A percentile compares a stretch with the other conserved stretches of the same genome.
These are phyloP conservation scores for Motacilla tschutschensis DNA, from an alignment of 2,113 vertebrate genomes.

Conservation along the genomic window DNA sequence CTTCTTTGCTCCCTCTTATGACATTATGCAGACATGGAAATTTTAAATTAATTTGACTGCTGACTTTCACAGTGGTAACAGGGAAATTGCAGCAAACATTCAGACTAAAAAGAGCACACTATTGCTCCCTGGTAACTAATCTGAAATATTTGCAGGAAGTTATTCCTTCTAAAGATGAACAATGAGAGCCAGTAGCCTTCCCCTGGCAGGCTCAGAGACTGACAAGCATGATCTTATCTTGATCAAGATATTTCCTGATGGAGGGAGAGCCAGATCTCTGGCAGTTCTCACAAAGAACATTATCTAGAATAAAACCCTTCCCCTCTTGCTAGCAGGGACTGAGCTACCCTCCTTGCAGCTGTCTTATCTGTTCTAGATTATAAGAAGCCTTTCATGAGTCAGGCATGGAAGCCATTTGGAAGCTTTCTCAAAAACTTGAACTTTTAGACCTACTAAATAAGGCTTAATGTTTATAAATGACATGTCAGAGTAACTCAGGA, in stretches of 20 bases:
- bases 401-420: constrained; percentile 27
- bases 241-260: neutral
- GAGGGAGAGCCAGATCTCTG: neutral
- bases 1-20: neutral
- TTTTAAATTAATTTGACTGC: neutral
- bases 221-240: neutral
- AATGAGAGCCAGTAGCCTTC: neutral
- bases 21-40: neutral
- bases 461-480: constrained; percentile 12
- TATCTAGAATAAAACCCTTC: constrained; percentile 13
- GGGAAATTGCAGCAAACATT: neutral
- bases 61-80: neutral
- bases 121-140: neutral
- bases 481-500: neutral
- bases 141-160: neutral
- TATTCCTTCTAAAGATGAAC: neutral
- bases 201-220: neutral
- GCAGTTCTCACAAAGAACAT: neutral
- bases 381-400: constrained; percentile 9
- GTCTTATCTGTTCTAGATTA: constrained; percentile 33
- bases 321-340: neutral
- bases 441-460: constrained; percentile 20
- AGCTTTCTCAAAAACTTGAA: constrained; percentile 36
- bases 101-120: neutral
- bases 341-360: neutral